Evolutionary conservation across 2,797 vertebrate species (phyloP).

Genomic region (Hypotaenidia philippensis): DNA sequence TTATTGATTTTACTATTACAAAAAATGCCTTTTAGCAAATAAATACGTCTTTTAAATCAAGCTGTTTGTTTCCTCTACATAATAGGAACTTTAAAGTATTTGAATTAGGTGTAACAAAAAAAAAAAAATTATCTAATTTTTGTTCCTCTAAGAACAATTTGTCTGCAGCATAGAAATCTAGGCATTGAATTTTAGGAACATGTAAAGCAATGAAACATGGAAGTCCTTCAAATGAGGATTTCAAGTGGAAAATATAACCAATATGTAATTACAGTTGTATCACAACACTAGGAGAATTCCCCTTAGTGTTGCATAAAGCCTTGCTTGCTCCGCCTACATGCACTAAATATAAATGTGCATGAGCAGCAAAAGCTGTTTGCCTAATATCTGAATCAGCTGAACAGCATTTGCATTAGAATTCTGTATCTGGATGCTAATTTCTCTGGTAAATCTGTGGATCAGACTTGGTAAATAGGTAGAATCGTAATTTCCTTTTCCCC

Average conservation of each 20-base stretch:
- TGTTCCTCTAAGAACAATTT: background rate
- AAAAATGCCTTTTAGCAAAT: background rate
- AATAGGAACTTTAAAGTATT: background rate
- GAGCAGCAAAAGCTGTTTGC: conserved; percentile 48
- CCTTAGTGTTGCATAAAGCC: background rate
- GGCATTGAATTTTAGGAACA: background rate
- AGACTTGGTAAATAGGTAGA: background rate
- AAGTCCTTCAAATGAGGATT: background rate
- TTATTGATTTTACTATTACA: background rate
- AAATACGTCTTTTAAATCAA: background rate
- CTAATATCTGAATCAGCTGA: conserved; percentile 50
- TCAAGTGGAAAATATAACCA: background rate
- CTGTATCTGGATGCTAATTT: background rate
- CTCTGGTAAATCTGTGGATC: background rate
- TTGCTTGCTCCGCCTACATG: conserved; percentile 22
- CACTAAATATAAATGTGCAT: conserved; percentile 69
- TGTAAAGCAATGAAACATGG: background rate
- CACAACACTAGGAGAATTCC: conserved; percentile 13
- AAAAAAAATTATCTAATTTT: background rate
- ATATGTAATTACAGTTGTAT: conserved; percentile 6
- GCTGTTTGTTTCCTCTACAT: background rate
- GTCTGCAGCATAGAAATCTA: background rate
- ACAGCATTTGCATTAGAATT: conserved; percentile 16
- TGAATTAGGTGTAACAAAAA: background rate
- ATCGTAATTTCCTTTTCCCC: background rate